These are phyloP conservation scores for Pocillopora damicornis DNA, from an alignment of 64 coral and sea anemone species.

Conservation along the genomic window DNA sequence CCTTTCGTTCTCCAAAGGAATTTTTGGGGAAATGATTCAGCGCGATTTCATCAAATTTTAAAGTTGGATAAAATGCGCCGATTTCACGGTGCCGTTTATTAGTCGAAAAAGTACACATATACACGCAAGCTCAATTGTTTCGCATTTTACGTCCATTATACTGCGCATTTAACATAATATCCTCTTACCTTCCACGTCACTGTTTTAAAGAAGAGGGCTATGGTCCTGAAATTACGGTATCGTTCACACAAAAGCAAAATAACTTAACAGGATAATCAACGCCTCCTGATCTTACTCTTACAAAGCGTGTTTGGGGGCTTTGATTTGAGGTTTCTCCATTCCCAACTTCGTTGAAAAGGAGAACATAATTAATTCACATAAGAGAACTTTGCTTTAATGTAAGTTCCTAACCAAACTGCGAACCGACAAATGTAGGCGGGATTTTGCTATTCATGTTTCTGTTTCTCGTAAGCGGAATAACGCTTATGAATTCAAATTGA, in stretches of 20 bases:
- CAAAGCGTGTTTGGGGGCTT: background rate
- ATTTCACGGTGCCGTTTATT: slow-evolving; percentile 24
- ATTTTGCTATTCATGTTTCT: slow-evolving; percentile 1
- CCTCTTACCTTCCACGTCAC: background rate
- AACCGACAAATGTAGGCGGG: background rate
- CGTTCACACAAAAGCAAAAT: background rate
- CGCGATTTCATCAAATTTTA: slow-evolving; percentile 31
- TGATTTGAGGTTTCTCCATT: slow-evolving; percentile 5
- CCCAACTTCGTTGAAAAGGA: background rate
- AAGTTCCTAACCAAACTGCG: background rate
- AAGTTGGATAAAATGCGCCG: slow-evolving; percentile 41
- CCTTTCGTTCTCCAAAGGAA: slow-evolving; percentile 19
- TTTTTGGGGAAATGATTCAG: slow-evolving; percentile 34
- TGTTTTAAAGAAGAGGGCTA: background rate
- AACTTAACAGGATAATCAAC: background rate
- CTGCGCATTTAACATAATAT: background rate
- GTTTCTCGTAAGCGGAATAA: background rate
- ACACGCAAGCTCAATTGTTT: background rate
- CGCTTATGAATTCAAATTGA: background rate
- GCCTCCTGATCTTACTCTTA: background rate
- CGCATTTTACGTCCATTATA: background rate
- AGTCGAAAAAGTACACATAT: background rate
- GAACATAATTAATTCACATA: background rate
- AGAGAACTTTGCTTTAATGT: slow-evolving; percentile 1
- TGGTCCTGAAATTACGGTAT: background rate